Evolutionary conservation across 2,888 invertebrate genomes (phyloP).

Genomic region (Hypercompe scribonia): DNA sequence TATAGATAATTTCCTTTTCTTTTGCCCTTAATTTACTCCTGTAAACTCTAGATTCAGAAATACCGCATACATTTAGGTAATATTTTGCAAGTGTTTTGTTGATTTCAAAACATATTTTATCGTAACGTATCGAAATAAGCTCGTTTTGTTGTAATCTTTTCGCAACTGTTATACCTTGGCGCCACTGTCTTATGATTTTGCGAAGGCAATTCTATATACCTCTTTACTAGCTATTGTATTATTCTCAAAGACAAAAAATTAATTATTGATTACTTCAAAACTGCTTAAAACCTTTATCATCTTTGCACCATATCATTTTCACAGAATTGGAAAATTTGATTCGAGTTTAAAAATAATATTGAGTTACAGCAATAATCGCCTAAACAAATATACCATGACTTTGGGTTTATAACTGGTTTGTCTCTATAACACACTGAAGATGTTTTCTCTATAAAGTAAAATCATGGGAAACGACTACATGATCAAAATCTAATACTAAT

Average conservation of each 20-base stretch:
- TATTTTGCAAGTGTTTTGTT: conserved; percentile 18
- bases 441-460: neutral
- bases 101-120: conserved; percentile 18
- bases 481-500: conserved; percentile 18
- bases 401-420: neutral
- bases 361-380: too few species aligned
- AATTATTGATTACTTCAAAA: neutral
- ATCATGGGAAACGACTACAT: conserved; percentile 8
- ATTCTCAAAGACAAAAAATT: neutral
- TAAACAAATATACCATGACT: neutral
- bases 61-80: neutral
- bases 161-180: conserved; percentile 33
- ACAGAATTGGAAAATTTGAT: neutral
- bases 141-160: conserved; percentile 29
- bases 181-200: conserved; percentile 34
- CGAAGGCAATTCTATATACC: conserved; percentile 35
- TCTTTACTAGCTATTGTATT: neutral
- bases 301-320: neutral
- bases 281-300: neutral
- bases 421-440: neutral
- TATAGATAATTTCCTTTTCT: neutral
- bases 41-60: neutral
- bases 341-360: too few species aligned
- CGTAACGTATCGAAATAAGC: conserved; percentile 32
- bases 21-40: neutral